Evolutionary conservation across 2,888 invertebrate genomes (phyloP).

Genomic region (Pollenia griseotomentosa): DNA sequence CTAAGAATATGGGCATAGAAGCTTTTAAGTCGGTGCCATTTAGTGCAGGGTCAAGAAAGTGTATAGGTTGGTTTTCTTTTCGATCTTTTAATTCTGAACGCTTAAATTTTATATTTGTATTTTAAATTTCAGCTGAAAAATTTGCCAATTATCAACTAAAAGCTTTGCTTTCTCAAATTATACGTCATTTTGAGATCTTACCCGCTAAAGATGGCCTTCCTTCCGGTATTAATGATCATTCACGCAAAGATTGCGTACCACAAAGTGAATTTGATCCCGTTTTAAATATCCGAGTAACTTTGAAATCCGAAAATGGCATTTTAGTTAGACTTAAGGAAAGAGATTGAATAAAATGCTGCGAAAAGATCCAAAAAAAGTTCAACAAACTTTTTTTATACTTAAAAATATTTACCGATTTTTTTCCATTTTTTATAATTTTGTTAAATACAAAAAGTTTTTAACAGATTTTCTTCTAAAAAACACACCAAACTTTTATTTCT

Average conservation of each 20-base stretch:
- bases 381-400: too few species aligned
- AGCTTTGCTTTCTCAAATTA: slow-evolving; percentile 84
- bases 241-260: slow-evolving; percentile 77
- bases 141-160: slow-evolving; percentile 86
- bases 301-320: slow-evolving; percentile 85
- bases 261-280: slow-evolving; percentile 81
- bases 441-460: too few species aligned
- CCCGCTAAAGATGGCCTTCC: slow-evolving; percentile 77
- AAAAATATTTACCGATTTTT: too few species aligned
- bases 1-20: slow-evolving; percentile 75
- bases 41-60: slow-evolving; percentile 84
- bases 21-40: slow-evolving; percentile 86
- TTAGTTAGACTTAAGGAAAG: slow-evolving; percentile 81
- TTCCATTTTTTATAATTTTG: too few species aligned
- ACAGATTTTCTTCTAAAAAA: too few species aligned
- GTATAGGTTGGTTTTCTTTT: slow-evolving; percentile 42
- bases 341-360: not conserved
- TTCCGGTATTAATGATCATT: slow-evolving; percentile 79
- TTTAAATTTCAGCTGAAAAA: slow-evolving; percentile 82
- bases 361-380: too few species aligned
- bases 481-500: too few species aligned
- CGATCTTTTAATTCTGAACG: not conserved
- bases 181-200: slow-evolving; percentile 84
- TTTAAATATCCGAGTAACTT: slow-evolving; percentile 84
- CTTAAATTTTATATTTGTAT: slow-evolving; percentile 50